phyloP scores from a whole-genome alignment of 2,888 invertebrate species.

The Drosophila niveifrons region DNA sequence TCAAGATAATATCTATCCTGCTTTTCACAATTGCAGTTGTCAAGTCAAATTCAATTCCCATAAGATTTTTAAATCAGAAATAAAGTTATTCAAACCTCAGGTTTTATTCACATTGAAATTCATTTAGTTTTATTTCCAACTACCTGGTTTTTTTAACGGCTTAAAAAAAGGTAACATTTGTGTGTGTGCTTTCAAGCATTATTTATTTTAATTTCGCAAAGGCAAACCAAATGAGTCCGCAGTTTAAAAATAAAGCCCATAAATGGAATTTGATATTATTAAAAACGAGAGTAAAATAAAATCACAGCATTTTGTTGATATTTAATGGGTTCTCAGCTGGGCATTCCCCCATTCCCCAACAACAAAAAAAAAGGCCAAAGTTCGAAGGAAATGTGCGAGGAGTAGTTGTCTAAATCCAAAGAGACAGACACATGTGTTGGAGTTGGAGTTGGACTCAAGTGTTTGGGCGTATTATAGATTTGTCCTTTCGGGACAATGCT shows the following conservation, averaged over 20 bases:
- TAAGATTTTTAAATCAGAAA: too few species aligned
- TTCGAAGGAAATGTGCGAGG: too few species aligned
- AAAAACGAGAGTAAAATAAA: constrained; percentile 17
- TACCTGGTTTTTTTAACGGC: background rate
- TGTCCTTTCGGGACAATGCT: constrained; percentile 40
- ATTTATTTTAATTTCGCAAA: background rate
- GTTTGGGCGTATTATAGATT: too few species aligned
- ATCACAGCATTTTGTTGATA: constrained; percentile 61
- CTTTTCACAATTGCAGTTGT: too few species aligned
- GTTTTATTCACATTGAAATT: too few species aligned
- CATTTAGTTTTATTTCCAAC: too few species aligned
- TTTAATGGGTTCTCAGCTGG: background rate
- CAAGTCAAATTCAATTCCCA: too few species aligned
- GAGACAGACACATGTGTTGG: too few species aligned
- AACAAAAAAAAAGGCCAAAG: background rate
- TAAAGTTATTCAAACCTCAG: too few species aligned
- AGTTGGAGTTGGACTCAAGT: too few species aligned
- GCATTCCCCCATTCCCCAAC: background rate
- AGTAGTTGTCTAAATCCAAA: too few species aligned
- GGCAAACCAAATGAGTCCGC: background rate
- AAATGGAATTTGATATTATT: constrained; percentile 25
- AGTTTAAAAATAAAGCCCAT: constrained; percentile 15
- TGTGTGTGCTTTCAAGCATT: background rate
- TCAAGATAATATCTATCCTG: too few species aligned
- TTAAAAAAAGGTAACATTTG: background rate